Evolutionary conservation across 2,113 vertebrate genomes (phyloP), one percentile per base, ranked within the genome.

Genomic region (Gasterosteus nipponicus): DNA sequence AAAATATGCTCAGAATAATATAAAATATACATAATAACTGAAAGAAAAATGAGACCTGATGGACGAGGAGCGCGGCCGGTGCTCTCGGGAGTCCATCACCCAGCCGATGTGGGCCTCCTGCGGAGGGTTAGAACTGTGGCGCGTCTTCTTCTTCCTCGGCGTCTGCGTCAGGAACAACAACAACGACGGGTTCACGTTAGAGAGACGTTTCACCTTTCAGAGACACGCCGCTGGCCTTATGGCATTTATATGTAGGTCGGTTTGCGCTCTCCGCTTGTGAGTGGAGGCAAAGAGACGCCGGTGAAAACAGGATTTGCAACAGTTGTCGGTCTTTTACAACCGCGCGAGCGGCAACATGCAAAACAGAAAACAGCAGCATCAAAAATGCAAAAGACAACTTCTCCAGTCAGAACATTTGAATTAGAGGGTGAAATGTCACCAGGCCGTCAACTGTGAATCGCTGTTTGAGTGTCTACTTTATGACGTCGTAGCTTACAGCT

Each of bases 21-120:
- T 26, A 26, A 26, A 26, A 5, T 35, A 3, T 3, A 35, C 2
- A 35, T 35, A 5, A 35, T 5, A 5, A 35, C 3, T 3, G 33
- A 7, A 71, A 51, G 26, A 6, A 26, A 47, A 39, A 7, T 5
- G 63, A 1, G 22, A 98, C 97, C 97, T 97, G 91, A 97, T 87
- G 74, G 97, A 97, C 7, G 96, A 86, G 5, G 96, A 92, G 85
- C 95, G 93, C 3, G 96, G 93, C 67, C 94, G 92, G 77, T 98
- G 97, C 42, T 97, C 97, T 49, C 95, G 94, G 68, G 96, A 96
- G 92, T 99, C 98, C 98, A 99, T 98, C 83, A 99, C 96, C 97
- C 97, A 98, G 83, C 97, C 98, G 77, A 97, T 95, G 35, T 98
- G 97, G 58, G 94, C 93, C 89, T 99, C 97, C 73, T 96, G 89